Base-by-base conservation (phyloP, 2,888 invertebrate species). In the Omphaloscelis lunosa region DNA sequence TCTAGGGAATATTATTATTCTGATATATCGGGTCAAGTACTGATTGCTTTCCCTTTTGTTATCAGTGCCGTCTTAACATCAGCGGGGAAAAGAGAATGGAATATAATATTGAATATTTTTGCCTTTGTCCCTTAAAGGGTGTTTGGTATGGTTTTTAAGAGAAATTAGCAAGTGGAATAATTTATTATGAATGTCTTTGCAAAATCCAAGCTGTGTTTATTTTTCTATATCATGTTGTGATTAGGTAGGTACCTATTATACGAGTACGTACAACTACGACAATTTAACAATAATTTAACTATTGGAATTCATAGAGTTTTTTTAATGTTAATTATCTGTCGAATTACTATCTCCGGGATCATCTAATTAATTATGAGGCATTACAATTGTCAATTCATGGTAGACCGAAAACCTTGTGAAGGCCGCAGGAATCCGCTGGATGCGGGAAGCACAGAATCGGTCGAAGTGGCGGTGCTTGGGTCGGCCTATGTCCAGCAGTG, bases 21-120 rank as follows among this genome's bases (percentile, higher is more conserved):
- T 45, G 81, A 80, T 74, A 56, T 83, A 83, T 78, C 72, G 53
- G 86, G 88, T 85, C 83, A 89, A 85, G 83, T 85, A 77, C 76
- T 78, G 82, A 85, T 86, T 85, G 76, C 65, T 63, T 61, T 58
- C 27, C 48, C 48, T n/a, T 75, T 69, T 79, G 73, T 83, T 72
- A 68, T 65, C 56, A 76, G 29, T 48, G 53, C 23, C 29, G n/a
- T 58, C 53, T 70, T 66, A 41, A 61, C 66, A 69, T 69, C 73
- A 48, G 20, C 39, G n/a, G 45, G 20, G 39, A 77, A 58, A 69
- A 65, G 51, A 68, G 65, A 74, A 75, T 56, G 15, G n/a, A 29
- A 59, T 48, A 41, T 45, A n/a, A 70, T 67, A 74, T 68, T 63
- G 15, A 65, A 65, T 74, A 41, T 67, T 61, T 68, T 53, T 17